Conservation (phyloP, 2,888 invertebrate genomes). For the Drosophila neotestacea region DNA sequence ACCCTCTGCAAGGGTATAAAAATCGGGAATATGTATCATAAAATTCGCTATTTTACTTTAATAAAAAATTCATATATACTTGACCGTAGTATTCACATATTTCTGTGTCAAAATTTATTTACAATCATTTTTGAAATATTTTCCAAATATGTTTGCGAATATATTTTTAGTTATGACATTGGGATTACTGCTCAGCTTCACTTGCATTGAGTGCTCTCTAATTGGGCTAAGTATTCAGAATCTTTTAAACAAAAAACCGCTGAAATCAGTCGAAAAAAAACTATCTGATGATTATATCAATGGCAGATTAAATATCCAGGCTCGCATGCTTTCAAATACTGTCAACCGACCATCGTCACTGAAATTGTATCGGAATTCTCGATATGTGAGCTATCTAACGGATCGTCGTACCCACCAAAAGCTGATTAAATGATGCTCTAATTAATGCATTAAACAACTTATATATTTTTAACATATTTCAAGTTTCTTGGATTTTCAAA, state of each 20-base stretch:
- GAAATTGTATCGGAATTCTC: slow-evolving; percentile 5
- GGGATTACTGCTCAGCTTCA: not conserved
- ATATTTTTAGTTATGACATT: not conserved
- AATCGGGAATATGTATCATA: too few species aligned
- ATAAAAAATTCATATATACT: not conserved
- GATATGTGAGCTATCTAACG: slow-evolving; percentile 12
- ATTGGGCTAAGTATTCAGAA: slow-evolving; percentile 2
- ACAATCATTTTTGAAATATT: not conserved
- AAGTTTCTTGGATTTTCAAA: too few species aligned
- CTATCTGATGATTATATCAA: slow-evolving; percentile 19
- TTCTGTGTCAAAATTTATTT: not conserved
- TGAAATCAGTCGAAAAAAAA: not conserved
- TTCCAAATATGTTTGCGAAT: not conserved
- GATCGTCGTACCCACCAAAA: slow-evolving; percentile 8
- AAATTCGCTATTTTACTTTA: too few species aligned
- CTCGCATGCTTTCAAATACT: slow-evolving; percentile 11
- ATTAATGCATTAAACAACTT: too few species aligned
- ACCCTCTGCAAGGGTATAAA: too few species aligned
- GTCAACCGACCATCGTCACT: slow-evolving; percentile 2
- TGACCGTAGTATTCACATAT: not conserved
- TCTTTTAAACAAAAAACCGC: not conserved
- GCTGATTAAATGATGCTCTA: not conserved
- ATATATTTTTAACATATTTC: too few species aligned
- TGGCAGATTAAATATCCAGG: slow-evolving; percentile 13
- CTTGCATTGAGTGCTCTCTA: not conserved